Evolutionary conservation across 2,888 invertebrate species (phyloP).

Genomic region (Melitaea athalia): DNA sequence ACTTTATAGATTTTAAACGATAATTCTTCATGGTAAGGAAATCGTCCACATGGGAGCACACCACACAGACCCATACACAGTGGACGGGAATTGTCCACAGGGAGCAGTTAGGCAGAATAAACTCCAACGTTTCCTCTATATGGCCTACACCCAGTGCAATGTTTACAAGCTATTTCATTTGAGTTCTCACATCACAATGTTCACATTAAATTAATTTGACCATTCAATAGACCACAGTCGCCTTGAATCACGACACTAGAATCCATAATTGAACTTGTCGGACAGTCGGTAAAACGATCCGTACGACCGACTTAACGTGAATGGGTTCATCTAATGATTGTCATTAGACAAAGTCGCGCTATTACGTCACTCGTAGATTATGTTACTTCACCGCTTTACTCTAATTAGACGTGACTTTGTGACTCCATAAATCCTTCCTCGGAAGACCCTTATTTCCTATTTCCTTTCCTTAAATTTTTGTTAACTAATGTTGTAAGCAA

Average conservation of each 20-base stretch:
- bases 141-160: too few species aligned
- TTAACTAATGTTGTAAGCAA: too few species aligned
- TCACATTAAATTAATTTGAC: not conserved
- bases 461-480: too few species aligned
- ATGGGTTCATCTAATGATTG: conserved; percentile 1
- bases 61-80: too few species aligned
- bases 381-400: not conserved
- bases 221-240: not conserved
- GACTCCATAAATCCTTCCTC: not conserved
- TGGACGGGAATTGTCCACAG: too few species aligned
- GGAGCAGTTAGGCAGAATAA: too few species aligned
- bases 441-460: not conserved
- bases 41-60: too few species aligned
- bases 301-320: not conserved
- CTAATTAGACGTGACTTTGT: conserved; percentile 8
- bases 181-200: too few species aligned
- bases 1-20: too few species aligned
- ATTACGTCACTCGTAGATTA: conserved; percentile 5
- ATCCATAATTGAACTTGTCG: not conserved
- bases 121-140: too few species aligned
- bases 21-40: too few species aligned
- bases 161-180: too few species aligned
- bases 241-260: not conserved
- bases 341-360: conserved; percentile 2
- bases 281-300: not conserved